These are phyloP conservation scores for Cheilosia vulpina DNA, from an alignment of 2,888 invertebrate genomes.

Conservation along the genomic window DNA sequence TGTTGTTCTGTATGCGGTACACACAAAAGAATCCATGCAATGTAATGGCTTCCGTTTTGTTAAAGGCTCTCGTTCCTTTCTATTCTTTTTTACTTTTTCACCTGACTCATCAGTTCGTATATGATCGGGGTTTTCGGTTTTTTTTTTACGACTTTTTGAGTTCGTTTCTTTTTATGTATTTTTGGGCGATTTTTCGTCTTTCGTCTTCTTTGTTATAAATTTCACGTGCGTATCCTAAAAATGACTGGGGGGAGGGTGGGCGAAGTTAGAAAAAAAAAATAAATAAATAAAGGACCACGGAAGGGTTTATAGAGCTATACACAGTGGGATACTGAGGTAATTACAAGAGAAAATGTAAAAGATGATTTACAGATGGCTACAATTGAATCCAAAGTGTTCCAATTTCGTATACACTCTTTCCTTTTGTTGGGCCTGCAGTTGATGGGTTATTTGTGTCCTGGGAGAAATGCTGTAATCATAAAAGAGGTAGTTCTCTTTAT, in stretches of 20 bases:
- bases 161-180: constrained; percentile 46
- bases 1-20: constrained; percentile 61
- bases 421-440: constrained; percentile 19
- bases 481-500: background rate
- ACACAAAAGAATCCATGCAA: constrained; percentile 71
- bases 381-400: constrained; percentile 38
- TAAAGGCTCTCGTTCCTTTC: constrained; percentile 47
- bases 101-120: constrained; percentile 69
- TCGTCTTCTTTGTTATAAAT: constrained; percentile 55
- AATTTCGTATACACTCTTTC: background rate
- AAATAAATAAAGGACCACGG: constrained; percentile 13
- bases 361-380: constrained; percentile 35
- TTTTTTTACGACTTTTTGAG: constrained; percentile 70
- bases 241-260: constrained; percentile 2
- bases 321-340: constrained; percentile 40
- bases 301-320: constrained; percentile 38
- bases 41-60: constrained; percentile 75
- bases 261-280: background rate
- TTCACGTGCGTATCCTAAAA: constrained; percentile 62
- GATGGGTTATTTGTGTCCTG: constrained; percentile 29
- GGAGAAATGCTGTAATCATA: constrained; percentile 7
- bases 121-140: constrained; percentile 47
- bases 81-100: constrained; percentile 35
- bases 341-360: constrained; percentile 33
- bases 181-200: constrained; percentile 36